phyloP scores from a whole-genome alignment of 2,797 vertebrate genomes.

The Enteromius afrohamiltoni region DNA sequence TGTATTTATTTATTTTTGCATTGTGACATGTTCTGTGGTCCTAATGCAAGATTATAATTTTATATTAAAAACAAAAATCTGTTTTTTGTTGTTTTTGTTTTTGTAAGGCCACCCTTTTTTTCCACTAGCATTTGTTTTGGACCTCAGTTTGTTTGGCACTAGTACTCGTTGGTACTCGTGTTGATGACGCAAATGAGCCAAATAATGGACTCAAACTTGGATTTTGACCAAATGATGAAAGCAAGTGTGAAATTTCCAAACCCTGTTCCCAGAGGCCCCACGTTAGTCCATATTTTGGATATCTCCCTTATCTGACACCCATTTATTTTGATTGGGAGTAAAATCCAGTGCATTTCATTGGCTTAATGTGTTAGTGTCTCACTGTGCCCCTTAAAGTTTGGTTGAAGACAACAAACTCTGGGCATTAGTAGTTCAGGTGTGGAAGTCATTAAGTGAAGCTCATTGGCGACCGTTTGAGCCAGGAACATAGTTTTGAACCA shows the following conservation, averaged over 20 bases:
- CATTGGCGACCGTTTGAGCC: slow-evolving; percentile 11
- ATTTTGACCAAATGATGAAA: neutral
- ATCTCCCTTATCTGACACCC: neutral
- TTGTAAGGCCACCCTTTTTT: neutral
- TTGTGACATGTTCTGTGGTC: neutral
- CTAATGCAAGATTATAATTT: neutral
- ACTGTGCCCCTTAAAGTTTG: neutral
- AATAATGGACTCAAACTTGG: slow-evolving; percentile 15
- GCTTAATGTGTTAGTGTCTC: neutral
- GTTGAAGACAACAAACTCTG: neutral
- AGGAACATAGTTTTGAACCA: neutral
- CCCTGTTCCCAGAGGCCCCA: neutral
- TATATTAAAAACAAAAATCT: no score
- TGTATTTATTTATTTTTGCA: neutral
- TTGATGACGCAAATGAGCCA: neutral
- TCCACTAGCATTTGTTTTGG: neutral
- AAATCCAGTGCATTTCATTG: neutral
- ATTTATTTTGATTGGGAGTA: neutral
- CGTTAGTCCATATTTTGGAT: neutral
- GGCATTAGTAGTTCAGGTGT: slow-evolving; percentile 10
- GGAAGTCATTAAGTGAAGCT: slow-evolving; percentile 31
- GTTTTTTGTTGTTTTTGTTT: no score
- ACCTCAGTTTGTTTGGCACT: neutral
- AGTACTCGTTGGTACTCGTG: neutral
- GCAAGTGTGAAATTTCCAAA: neutral